Evolutionary conservation across 2,888 invertebrate species (phyloP), one percentile per base, ranked within the genome.

Genomic region (Camptogramma bilineatum): DNA sequence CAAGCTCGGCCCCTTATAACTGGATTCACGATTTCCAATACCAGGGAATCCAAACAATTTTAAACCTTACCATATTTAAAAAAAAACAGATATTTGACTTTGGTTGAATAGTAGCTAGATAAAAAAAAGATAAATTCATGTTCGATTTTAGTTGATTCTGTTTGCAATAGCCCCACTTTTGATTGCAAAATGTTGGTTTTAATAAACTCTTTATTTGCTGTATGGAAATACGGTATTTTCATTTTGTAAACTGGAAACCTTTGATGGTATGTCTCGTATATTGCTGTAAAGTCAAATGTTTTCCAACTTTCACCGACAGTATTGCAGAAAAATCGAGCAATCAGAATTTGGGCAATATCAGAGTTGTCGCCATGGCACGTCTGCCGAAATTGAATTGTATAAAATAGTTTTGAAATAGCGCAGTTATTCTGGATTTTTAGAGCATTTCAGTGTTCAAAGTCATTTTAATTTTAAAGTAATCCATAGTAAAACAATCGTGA

Each of bases 311-410:
- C 52, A 24, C 54, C 50, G 46, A 46, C 61, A 53, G 55, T 66
- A 55, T 62, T 58, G 57, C 61, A 24, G 34, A 52, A 66, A 61
- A 66, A 62, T 62, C 18, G 51, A 62, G 54, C 58, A 62, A 66
- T 57, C 53, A 61, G 44, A 56, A 47, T 55, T 47, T 18, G 44
- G 31, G 64, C 57, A 57, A 60, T 56, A 60, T 31, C 16, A 47
- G 54, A 52, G 47, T 47, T 19, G 52, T 42, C 46, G 34, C 19
- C 75, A 73, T 74, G 72, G 70, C 72, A 71, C 71, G 73, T 65
- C 72, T 69, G 72, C 73, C 72, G 72, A 74, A 78, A 77, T 80
- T 79, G 74, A 78, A 76, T 79, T 78, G 79, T 78, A 81, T 81
- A 79, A 81, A 79, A 81, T 74, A 81, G 77, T 79, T 76, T 70